These are phyloP conservation scores for Gobio occitaniae DNA, from an alignment of 2,797 vertebrate species.

Conservation along the genomic window DNA sequence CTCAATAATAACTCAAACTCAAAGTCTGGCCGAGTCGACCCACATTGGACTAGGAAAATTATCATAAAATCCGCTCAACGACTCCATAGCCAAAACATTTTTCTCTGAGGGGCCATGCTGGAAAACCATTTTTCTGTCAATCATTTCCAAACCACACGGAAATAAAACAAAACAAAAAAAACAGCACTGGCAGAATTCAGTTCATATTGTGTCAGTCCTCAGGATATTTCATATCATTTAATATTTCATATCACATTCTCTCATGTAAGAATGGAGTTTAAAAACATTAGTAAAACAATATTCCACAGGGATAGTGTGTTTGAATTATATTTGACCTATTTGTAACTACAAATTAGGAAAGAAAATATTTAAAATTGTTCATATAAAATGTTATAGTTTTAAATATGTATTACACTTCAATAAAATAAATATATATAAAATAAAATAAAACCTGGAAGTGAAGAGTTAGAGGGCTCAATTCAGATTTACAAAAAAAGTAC, in stretches of 20 bases:
- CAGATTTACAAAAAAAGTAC: background rate
- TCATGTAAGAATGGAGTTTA: background rate
- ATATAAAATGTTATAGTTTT: background rate
- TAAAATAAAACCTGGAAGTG: background rate
- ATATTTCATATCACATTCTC: conserved; percentile 5
- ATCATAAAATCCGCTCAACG: background rate
- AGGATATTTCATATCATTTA: background rate
- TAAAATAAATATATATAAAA: background rate
- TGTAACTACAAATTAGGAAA: background rate
- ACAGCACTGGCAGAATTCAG: conserved; percentile 17
- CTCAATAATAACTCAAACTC: conserved; percentile 24
- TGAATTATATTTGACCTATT: background rate
- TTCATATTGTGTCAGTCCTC: conserved; percentile 8
- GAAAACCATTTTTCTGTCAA: conserved; percentile 27
- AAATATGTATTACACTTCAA: background rate
- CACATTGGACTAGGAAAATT: conserved; percentile 38
- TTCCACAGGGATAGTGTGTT: background rate
- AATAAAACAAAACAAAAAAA: background rate
- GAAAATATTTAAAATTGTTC: background rate
- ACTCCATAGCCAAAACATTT: conserved; percentile 28
- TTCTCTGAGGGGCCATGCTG: conserved; percentile 4
- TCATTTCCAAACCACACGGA: conserved; percentile 38
- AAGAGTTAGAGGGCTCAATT: background rate
- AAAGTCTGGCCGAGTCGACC: conserved; percentile 19
- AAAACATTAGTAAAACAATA: conserved; percentile 1